phyloP scores from a whole-genome alignment of 2,113 vertebrate species.

The Brienomyrus longianalis region DNA sequence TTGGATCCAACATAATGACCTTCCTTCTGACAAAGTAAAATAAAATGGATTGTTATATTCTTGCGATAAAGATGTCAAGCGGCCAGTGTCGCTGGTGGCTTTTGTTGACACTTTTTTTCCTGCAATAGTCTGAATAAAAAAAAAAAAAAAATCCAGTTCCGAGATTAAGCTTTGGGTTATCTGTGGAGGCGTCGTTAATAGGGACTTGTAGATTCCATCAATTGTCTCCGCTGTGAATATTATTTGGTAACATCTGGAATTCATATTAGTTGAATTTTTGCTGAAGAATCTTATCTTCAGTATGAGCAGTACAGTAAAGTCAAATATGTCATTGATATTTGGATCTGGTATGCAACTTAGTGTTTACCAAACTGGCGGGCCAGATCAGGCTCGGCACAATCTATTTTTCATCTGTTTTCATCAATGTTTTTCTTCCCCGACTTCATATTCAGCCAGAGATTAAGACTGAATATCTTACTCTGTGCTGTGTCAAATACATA shows the following conservation, averaged over 20 bases:
- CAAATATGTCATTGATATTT: slow-evolving; percentile 1
- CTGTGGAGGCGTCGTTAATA: background rate
- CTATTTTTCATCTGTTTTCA: background rate
- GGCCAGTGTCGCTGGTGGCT: background rate
- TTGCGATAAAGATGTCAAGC: background rate
- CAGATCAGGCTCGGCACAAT: background rate
- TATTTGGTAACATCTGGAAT: background rate
- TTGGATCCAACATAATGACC: background rate
- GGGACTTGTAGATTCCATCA: background rate
- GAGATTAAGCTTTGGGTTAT: background rate
- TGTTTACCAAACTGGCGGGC: background rate
- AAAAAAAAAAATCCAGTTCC: background rate
- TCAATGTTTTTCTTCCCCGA: background rate
- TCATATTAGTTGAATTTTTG: background rate
- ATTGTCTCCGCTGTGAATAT: background rate
- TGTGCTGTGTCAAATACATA: background rate
- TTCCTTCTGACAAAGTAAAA: background rate
- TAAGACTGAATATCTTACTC: background rate
- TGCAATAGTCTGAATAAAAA: background rate
- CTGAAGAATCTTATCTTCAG: background rate
- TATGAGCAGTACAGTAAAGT: background rate
- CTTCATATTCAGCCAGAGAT: background rate
- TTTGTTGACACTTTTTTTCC: background rate
- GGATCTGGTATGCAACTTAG: background rate
- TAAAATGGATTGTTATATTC: background rate